These are phyloP conservation scores for Parazoanthus swiftii DNA, from an alignment of 92 coral and sea anemone genomes.

Conservation along the genomic window DNA sequence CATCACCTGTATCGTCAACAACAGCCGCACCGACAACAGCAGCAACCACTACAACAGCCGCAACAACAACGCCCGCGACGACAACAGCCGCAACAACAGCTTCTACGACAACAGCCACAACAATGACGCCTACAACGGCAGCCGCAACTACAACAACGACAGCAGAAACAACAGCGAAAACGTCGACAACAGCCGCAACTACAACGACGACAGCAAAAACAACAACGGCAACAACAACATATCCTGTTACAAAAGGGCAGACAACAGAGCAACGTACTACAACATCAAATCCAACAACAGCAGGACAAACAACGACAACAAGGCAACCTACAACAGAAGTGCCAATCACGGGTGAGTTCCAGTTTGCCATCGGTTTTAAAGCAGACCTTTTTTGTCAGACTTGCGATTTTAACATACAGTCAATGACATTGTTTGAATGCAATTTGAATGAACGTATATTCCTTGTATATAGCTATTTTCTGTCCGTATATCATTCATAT, in stretches of 20 bases:
- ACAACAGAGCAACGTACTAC: background rate
- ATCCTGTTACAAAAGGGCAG: background rate
- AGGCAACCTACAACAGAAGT: background rate
- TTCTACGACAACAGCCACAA: background rate
- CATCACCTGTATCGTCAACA: background rate
- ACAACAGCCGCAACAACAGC: background rate
- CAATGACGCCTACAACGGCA: constrained; percentile 6
- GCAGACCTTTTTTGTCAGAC: no score
- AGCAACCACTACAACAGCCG: background rate
- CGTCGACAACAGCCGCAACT: background rate
- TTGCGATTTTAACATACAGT: no score
- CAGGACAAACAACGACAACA: background rate
- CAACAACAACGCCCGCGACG: constrained; percentile 15
- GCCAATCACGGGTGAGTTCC: background rate
- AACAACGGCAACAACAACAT: background rate
- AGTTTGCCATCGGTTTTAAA: background rate
- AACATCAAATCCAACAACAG: background rate
- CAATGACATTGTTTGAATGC: no score
- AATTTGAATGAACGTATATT: no score
- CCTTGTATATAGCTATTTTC: no score
- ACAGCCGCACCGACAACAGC: background rate
- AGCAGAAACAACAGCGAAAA: background rate
- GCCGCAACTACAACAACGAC: background rate
- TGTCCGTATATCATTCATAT: no score
- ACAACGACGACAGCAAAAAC: no score